Evolutionary conservation across 1,140 invertebrate species (phyloP), one percentile per base, ranked within the genome.

Genomic region (Acyrthosiphon pisum): DNA sequence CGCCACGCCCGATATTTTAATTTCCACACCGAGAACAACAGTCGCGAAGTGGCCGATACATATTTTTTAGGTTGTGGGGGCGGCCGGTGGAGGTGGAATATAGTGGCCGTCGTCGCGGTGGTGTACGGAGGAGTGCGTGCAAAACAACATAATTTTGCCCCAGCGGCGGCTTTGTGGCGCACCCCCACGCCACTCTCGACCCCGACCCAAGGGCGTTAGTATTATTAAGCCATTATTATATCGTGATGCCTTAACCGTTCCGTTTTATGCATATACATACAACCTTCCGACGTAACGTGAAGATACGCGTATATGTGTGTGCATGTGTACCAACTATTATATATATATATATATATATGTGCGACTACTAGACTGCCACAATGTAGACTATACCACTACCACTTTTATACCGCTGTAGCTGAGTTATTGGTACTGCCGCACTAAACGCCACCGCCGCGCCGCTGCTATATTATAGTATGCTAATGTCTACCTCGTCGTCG

Each of bases 171-270:
- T 87, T 87, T 87, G 46, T 48, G 46, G 46, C 30, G 26, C 7
- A 87, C 86, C 30, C 26, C 44, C 44, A 7, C 20, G 1, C 44
- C 20, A n/a, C 86, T 18, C 22, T 30, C 83, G 37, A 84, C 84
- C 83, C 83, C 84, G 14, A 86, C 30, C 60, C 60, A 18, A 0
- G 26, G 14, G 41, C 81, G 83, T 44, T 44, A 30, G 23, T 87
- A 87, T 87, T 87, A 87, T 87, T 87, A 87, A 87, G 86, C 86
- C 46, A 87, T 87, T 87, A 87, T 76, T 76, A 76, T n/a, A 76
- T 87, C 46, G 86, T 87, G 30, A 87, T 35, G 46, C 18, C 30
- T 37, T 76, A 76, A 83, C 76, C 76, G 60, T 76, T 83, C 35
- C 86, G 18, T 35, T 46, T 44, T 87, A 87, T 87, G 48, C 37